phyloP scores from a whole-genome alignment of 2,113 vertebrate species.

The Urocitellus parryii region DNA sequence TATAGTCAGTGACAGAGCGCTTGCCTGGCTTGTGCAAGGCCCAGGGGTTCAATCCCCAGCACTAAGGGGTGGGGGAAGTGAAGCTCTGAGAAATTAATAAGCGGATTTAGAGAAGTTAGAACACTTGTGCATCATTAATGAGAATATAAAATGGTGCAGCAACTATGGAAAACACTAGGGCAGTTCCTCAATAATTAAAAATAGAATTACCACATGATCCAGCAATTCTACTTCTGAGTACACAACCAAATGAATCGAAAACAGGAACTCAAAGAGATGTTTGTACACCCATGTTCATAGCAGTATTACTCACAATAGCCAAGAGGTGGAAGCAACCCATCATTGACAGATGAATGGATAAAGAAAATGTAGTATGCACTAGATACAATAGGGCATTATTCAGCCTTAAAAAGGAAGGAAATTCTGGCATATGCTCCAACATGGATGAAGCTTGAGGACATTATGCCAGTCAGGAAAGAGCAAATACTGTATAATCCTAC shows the following conservation, averaged over 20 bases:
- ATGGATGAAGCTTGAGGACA: slow-evolving; percentile 17
- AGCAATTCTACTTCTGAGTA: background rate
- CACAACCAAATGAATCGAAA: background rate
- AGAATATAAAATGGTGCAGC: background rate
- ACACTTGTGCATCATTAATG: background rate
- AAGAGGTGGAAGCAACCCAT: slow-evolving; percentile 4
- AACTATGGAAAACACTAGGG: background rate
- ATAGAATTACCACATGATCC: background rate
- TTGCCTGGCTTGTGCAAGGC: too few relatives aligned
- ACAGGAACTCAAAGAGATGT: background rate
- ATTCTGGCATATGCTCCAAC: slow-evolving; percentile 42
- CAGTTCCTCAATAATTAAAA: background rate
- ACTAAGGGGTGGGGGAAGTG: too few relatives aligned
- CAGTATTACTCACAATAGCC: background rate
- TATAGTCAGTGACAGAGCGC: too few relatives aligned
- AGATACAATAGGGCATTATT: slow-evolving; percentile 38
- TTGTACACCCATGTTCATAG: background rate
- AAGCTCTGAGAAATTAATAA: background rate
- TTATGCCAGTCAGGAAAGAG: slow-evolving; percentile 7
- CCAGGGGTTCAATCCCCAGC: too few relatives aligned
- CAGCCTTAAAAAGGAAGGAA: slow-evolving; percentile 66
- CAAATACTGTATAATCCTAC: background rate
- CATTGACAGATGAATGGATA: slow-evolving; percentile 4
- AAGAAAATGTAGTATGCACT: background rate
- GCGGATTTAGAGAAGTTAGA: background rate